These are phyloP conservation scores for Diplodus puntazzo DNA, from an alignment of 2,797 vertebrate species.

Conservation along the genomic window DNA sequence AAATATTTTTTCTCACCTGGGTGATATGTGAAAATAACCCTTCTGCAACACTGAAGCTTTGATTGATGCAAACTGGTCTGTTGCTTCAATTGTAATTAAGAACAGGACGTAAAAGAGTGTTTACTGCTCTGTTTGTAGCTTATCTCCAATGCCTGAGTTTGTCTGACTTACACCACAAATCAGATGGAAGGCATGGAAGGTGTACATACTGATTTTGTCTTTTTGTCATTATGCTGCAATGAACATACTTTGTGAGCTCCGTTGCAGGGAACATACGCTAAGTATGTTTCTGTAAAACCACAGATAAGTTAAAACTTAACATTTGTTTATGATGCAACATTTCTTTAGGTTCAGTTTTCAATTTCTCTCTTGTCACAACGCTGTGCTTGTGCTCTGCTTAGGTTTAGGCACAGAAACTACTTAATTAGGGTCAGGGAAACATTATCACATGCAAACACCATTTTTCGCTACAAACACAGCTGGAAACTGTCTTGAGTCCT, in stretches of 20 bases:
- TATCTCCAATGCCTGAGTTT: neutral
- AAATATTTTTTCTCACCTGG: conserved; percentile 38
- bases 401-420: too few species aligned
- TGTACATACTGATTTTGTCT: neutral
- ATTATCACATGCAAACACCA: too few species aligned
- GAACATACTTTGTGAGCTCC: neutral
- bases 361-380: too few species aligned
- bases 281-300: too few species aligned
- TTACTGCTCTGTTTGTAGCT: conserved; percentile 11
- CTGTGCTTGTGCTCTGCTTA: too few species aligned
- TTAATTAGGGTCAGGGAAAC: too few species aligned
- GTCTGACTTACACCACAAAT: conserved; percentile 13
- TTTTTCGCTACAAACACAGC: too few species aligned
- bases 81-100: conserved; percentile 37
- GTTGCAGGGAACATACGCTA: neutral
- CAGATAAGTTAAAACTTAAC: too few species aligned
- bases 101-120: neutral
- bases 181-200: conserved; percentile 15
- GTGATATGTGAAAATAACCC: conserved; percentile 15
- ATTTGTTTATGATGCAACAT: too few species aligned
- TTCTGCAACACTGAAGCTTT: conserved; percentile 5
- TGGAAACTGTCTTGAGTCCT: too few species aligned
- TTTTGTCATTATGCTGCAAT: conserved; percentile 24
- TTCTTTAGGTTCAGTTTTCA: too few species aligned
- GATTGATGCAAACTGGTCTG: conserved; percentile 13